Evolutionary conservation across 2,888 invertebrate genomes (phyloP).

Genomic region (Eudemis profundana): DNA sequence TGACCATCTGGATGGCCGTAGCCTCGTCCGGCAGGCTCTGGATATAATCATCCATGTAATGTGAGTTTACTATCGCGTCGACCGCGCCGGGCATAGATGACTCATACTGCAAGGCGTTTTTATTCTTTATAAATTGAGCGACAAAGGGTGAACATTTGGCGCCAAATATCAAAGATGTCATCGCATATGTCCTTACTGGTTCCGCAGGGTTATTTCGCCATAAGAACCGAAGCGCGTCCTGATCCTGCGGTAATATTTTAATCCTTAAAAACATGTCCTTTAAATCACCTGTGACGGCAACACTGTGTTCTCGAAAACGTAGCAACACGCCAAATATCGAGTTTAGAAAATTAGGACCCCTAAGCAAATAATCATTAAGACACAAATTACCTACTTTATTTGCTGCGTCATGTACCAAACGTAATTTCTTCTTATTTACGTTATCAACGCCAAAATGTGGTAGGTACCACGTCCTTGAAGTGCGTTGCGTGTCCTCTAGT

Average conservation of each 20-base stretch:
- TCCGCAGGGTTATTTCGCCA: slow-evolving; percentile 48
- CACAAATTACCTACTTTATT: no score
- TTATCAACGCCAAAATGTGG: slow-evolving; percentile 52
- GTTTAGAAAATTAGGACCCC: slow-evolving; percentile 48
- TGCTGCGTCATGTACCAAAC: slow-evolving; percentile 50
- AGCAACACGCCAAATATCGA: slow-evolving; percentile 58
- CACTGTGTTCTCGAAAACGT: slow-evolving; percentile 57
- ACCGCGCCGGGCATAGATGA: slow-evolving; percentile 43
- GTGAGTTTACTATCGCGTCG: slow-evolving; percentile 42
- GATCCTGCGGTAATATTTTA: slow-evolving; percentile 51
- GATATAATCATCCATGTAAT: slow-evolving; percentile 51
- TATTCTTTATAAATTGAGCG: slow-evolving; percentile 49
- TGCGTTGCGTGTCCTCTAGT: not conserved
- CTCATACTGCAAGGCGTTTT: slow-evolving; percentile 45
- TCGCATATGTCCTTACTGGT: slow-evolving; percentile 42
- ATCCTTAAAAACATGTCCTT: slow-evolving; percentile 55
- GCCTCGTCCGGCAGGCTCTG: slow-evolving; percentile 46
- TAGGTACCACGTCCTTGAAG: slow-evolving; percentile 48
- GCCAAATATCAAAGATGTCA: slow-evolving; percentile 49
- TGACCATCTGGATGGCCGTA: slow-evolving; percentile 44
- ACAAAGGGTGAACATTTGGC: slow-evolving; percentile 47
- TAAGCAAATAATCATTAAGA: slow-evolving; percentile 49
- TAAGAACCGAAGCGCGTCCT: slow-evolving; percentile 55
- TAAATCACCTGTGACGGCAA: slow-evolving; percentile 58
- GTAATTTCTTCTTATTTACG: slow-evolving; percentile 49